Conservation (phyloP, 2,113 vertebrate genomes). For the Sciurus niger region DNA sequence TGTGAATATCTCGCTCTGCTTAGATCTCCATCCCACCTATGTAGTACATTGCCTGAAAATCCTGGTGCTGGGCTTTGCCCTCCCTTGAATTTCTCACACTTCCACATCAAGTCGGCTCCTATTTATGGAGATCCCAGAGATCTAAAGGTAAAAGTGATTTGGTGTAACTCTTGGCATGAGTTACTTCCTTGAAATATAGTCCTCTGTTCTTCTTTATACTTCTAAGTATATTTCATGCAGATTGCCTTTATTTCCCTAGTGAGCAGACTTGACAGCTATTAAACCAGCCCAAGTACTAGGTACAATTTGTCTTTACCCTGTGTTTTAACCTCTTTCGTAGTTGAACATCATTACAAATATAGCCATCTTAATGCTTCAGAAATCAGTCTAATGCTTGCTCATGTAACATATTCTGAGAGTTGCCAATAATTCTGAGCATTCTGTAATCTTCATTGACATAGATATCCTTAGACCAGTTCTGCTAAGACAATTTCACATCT, state of each 20-base stretch:
- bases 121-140: constrained; percentile 35
- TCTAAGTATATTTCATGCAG: constrained; percentile 54
- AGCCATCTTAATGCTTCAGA: neutral
- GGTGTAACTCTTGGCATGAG: constrained; percentile 21
- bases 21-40: neutral
- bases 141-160: constrained; percentile 55
- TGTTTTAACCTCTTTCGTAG: constrained; percentile 11
- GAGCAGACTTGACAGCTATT: constrained; percentile 32
- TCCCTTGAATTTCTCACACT: constrained; percentile 42
- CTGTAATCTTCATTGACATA: constrained; percentile 27
- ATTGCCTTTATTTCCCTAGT: constrained; percentile 10
- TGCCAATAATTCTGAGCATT: neutral
- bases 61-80: neutral
- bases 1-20: constrained; percentile 52
- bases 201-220: neutral
- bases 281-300: constrained; percentile 2
- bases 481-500: constrained; percentile 17
- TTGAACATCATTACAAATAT: constrained; percentile 24
- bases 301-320: constrained; percentile 43
- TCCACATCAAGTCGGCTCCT: neutral
- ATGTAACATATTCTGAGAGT: constrained; percentile 44
- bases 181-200: constrained; percentile 31
- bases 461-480: neutral
- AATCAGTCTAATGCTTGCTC: constrained; percentile 22
- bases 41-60: constrained; percentile 18